Percentiles rank a stretch among this genome's conserved stretches.
Conservation (phyloP, 2,888 invertebrate genomes). For the Anagyrus pseudococci region DNA sequence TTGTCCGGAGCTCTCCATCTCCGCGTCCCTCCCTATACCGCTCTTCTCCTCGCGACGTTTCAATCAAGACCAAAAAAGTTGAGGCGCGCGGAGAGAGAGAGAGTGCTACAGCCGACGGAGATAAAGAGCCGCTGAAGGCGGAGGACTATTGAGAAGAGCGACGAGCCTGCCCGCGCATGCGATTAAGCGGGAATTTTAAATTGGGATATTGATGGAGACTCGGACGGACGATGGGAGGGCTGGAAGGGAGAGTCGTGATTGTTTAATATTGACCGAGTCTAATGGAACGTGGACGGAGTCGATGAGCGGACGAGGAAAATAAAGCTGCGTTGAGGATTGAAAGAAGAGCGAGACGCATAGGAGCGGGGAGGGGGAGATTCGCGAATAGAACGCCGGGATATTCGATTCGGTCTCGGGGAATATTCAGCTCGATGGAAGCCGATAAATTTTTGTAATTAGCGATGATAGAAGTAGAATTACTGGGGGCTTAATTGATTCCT, state of each 20-base stretch:
- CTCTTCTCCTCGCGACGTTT: slow-evolving; percentile 35
- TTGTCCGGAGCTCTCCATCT: slow-evolving; percentile 15
- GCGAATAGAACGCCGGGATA: no score
- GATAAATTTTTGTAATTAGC: slow-evolving; percentile 38
- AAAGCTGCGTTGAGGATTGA: no score
- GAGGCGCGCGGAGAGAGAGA: not conserved
- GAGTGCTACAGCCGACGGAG: no score
- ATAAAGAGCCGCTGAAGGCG: no score
- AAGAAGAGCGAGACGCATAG: no score
- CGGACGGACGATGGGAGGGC: slow-evolving; percentile 6
- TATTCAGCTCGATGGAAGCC: slow-evolving; percentile 34
- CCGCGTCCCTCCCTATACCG: slow-evolving; percentile 4
- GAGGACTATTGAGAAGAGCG: not conserved
- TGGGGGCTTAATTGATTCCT: slow-evolving; percentile 26
- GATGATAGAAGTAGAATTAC: slow-evolving; percentile 34
- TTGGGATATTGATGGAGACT: slow-evolving; percentile 37
- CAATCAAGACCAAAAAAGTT: slow-evolving; percentile 34
- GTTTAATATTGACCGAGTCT: slow-evolving; percentile 39
- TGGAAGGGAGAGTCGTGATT: slow-evolving; percentile 29
- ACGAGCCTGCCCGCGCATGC: slow-evolving; percentile 4
- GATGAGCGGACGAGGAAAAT: not conserved
- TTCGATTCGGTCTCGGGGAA: slow-evolving; percentile 7
- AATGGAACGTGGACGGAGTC: slow-evolving; percentile 35
- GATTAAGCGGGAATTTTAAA: slow-evolving; percentile 39
- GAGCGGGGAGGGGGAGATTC: no score